These are phyloP conservation scores for Condylura cristata DNA, from an alignment of 2,113 vertebrate species.

Conservation along the genomic window DNA sequence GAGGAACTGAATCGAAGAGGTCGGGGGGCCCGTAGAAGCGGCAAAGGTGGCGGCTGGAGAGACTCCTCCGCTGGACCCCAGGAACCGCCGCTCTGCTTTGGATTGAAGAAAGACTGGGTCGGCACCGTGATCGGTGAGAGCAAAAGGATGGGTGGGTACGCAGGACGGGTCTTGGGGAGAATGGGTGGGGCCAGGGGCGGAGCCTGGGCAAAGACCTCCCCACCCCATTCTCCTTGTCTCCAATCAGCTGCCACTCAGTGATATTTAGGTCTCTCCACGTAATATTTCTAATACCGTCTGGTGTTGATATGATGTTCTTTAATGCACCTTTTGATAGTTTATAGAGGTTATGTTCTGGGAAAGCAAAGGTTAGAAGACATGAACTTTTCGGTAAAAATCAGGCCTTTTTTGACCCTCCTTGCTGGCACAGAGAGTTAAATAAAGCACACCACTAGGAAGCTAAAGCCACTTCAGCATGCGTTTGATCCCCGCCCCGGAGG, in stretches of 20 bases:
- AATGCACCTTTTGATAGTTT: not conserved
- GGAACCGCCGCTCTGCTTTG: slow-evolving; percentile 79
- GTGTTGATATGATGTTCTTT: not conserved
- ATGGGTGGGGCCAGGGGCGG: not conserved
- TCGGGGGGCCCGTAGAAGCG: not conserved
- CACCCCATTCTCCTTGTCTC: not conserved
- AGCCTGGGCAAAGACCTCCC: not conserved
- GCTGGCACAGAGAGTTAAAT: too few relatives aligned
- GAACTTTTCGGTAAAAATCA: too few relatives aligned
- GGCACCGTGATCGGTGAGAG: slow-evolving; percentile 90
- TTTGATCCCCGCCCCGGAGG: too few relatives aligned
- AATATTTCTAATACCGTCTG: not conserved
- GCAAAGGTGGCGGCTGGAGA: not conserved
- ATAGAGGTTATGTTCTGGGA: not conserved
- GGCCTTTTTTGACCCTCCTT: too few relatives aligned
- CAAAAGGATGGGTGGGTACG: not conserved
- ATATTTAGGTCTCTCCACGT: not conserved
- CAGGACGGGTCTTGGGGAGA: rapidly evolving
- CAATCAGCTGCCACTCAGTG: too few relatives aligned
- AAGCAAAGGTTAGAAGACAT: not conserved
- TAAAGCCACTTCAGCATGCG: too few relatives aligned
- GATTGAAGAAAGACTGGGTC: slow-evolving; percentile 83
- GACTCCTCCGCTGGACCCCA: not conserved
- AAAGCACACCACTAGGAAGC: too few relatives aligned
- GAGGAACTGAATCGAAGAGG: slow-evolving; percentile 5